These are phyloP conservation scores for Passerculus sandwichensis DNA, from an alignment of 2,797 vertebrate genomes.

Conservation along the genomic window DNA sequence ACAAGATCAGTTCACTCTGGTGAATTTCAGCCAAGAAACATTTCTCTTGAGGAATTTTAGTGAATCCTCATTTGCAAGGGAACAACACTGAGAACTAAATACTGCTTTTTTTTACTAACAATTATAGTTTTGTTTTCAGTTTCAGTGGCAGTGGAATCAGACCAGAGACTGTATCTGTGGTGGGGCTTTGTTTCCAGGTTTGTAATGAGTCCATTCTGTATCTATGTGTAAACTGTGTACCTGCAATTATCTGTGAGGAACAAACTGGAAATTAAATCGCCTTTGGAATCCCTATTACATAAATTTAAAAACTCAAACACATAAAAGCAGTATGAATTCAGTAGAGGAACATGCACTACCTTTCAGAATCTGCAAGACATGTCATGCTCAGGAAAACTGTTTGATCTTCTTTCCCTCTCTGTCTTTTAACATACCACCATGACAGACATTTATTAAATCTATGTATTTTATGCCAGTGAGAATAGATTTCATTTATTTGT, in stretches of 20 bases:
- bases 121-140: neutral
- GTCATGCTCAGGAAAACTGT: neutral
- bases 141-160: neutral
- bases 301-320: neutral
- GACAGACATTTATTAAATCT: neutral
- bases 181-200: neutral
- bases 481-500: neutral
- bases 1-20: neutral
- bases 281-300: neutral
- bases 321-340: neutral
- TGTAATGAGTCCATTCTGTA: neutral
- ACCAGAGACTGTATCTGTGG: neutral
- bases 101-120: neutral
- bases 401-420: neutral
- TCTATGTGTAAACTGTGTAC: neutral
- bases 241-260: neutral
- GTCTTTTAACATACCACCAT: neutral
- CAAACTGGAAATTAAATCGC: conserved; percentile 1
- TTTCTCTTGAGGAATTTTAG: neutral
- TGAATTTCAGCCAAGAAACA: neutral
- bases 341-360: neutral
- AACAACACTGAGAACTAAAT: neutral
- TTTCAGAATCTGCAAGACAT: neutral
- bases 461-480: neutral
- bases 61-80: neutral